Conservation (phyloP, 2,888 invertebrate genomes). For the Chalcosyrphus nemorum region DNA sequence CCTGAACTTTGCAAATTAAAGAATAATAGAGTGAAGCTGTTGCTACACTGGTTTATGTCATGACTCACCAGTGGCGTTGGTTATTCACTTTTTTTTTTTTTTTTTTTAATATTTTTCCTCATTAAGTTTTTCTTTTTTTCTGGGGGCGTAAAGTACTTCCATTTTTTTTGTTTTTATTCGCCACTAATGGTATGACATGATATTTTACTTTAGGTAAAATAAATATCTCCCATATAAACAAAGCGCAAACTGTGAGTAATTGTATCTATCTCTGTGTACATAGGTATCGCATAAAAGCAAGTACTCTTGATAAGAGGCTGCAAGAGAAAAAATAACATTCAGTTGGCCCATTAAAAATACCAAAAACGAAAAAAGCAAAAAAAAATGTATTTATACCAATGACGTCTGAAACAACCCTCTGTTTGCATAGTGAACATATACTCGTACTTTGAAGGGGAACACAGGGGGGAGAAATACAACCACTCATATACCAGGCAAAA, state of each 20-base stretch:
- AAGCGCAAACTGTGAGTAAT: conserved; percentile 9
- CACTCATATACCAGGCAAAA: conserved; percentile 18
- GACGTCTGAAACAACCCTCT: conserved; percentile 47
- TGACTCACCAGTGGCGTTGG: neutral
- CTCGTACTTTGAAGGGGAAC: conserved; percentile 7
- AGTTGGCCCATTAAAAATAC: conserved; percentile 32
- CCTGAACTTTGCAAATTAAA: neutral
- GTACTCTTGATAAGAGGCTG: conserved; percentile 42
- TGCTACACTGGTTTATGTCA: neutral
- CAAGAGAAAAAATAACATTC: neutral
- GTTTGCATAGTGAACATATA: conserved; percentile 20
- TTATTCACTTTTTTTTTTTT: neutral
- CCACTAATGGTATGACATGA: conserved; percentile 55
- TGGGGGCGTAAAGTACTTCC: conserved; percentile 24
- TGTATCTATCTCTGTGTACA: neutral
- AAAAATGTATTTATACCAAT: neutral
- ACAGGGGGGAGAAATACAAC: neutral
- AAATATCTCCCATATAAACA: conserved; percentile 39
- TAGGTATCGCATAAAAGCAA: conserved; percentile 1
- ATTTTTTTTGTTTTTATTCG: neutral
- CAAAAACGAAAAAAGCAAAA: neutral
- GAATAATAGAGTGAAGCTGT: neutral
- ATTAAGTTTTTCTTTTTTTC: neutral
- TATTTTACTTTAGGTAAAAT: conserved; percentile 59
- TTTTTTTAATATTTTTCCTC: neutral